Conservation (phyloP, 2,797 vertebrate genomes). For the Sebastes taczanowskii region DNA sequence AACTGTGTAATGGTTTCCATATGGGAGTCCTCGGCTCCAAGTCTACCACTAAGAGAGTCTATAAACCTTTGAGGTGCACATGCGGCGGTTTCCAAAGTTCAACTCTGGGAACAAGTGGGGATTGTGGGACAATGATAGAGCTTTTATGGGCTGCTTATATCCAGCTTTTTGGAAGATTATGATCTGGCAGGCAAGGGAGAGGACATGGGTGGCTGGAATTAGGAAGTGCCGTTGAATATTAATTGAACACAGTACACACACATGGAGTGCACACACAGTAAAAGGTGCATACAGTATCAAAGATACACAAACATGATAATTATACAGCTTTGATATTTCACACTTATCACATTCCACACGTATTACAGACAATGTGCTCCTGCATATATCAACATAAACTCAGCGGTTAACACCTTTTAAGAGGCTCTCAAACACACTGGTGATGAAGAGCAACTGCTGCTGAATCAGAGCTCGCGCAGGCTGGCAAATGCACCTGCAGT, state of each 20-base stretch:
- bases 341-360: conserved; percentile 5
- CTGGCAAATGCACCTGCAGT: conserved; percentile 66
- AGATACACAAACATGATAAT: not conserved
- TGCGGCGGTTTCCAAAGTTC: conserved; percentile 37
- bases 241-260: not conserved
- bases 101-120: conserved; percentile 31
- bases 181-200: not conserved
- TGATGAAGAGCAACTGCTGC: conserved; percentile 59
- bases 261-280: not conserved
- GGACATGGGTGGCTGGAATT: not conserved
- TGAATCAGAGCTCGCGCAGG: conserved; percentile 2
- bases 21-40: conserved; percentile 30
- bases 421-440: conserved; percentile 1
- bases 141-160: conserved; percentile 20
- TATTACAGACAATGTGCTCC: not conserved
- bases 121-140: conserved; percentile 22
- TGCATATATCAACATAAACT: conserved; percentile 32
- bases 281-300: not conserved
- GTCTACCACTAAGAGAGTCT: conserved; percentile 16
- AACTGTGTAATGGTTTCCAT: conserved; percentile 64
- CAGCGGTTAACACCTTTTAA: conserved; percentile 19
- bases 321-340: not conserved
- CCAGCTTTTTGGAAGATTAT: conserved; percentile 14
- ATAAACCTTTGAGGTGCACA: conserved; percentile 51
- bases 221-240: not conserved